Conservation (phyloP, 2,888 invertebrate genomes). For the Eledona agricola region DNA sequence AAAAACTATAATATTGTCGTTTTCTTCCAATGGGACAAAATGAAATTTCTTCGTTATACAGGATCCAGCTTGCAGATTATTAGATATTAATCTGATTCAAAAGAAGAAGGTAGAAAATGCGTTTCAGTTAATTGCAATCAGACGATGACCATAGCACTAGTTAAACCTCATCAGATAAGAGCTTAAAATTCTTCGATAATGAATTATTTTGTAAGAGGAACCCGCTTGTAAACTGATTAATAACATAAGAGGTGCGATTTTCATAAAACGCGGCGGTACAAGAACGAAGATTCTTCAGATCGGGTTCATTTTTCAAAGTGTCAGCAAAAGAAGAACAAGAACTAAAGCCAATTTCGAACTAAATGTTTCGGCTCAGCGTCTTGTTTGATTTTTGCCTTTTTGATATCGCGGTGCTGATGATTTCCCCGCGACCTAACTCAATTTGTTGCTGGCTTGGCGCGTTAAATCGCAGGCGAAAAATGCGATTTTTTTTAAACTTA, state of each 20-base stretch:
- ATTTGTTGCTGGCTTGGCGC: conserved; percentile 25
- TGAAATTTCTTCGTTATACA: no score
- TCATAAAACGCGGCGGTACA: conserved; percentile 10
- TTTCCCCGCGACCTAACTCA: conserved; percentile 33
- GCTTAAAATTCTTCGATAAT: conserved; percentile 26
- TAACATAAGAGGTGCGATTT: conserved; percentile 10
- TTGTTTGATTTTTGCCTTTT: no score
- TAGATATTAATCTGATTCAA: no score
- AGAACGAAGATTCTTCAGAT: conserved; percentile 16
- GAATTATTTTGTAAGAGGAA: conserved; percentile 17
- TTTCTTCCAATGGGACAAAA: no score
- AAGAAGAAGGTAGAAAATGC: no score
- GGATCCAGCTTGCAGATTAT: no score
- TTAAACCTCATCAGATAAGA: conserved; percentile 25
- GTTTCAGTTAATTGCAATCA: no score
- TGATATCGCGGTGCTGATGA: no score
- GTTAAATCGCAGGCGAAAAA: background rate
- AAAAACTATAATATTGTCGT: no score
- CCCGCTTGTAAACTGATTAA: conserved; percentile 14
- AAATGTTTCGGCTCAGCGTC: conserved; percentile 30
- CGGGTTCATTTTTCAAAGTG: conserved; percentile 26
- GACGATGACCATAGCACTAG: conserved; percentile 16
- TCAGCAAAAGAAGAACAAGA: conserved; percentile 23
- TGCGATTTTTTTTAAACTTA: conserved; percentile 9
- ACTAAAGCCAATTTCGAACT: conserved; percentile 25